These are phyloP conservation scores for Gallinago jamesoni DNA, from an alignment of 2,113 vertebrate genomes.

Conservation along the genomic window DNA sequence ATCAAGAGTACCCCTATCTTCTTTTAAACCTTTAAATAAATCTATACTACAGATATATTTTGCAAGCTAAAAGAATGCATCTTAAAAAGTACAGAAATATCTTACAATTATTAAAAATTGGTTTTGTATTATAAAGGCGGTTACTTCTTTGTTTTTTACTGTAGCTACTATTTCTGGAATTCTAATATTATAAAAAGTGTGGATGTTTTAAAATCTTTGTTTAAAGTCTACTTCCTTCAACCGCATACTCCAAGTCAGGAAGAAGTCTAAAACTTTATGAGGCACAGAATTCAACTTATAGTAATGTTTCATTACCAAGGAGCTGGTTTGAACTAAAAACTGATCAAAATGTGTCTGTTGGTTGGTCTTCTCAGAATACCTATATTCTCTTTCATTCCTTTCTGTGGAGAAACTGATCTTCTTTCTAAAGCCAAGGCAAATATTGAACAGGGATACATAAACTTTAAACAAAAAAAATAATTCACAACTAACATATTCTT, in stretches of 20 bases:
- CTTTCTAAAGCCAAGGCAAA: background rate
- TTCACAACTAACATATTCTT: background rate
- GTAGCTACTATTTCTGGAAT: background rate
- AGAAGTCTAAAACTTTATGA: background rate
- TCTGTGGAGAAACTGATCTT: background rate
- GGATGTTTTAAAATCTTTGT: background rate
- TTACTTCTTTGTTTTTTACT: background rate
- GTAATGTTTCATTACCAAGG: background rate
- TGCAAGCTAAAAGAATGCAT: background rate
- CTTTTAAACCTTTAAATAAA: background rate
- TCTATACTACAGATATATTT: background rate
- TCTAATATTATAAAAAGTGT: background rate
- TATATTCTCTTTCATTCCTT: background rate
- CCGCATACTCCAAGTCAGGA: background rate
- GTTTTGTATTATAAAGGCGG: background rate
- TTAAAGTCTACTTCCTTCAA: background rate
- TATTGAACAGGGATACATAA: background rate
- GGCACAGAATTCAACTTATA: background rate
- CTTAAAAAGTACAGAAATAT: background rate
- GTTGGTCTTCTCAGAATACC: background rate
- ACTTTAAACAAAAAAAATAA: background rate
- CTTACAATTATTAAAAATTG: background rate
- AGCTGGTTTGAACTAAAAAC: background rate
- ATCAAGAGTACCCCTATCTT: background rate
- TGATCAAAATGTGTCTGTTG: background rate